Base-by-base conservation (phyloP, 2,797 vertebrate genomes). In the Anabacerthia variegaticeps region DNA sequence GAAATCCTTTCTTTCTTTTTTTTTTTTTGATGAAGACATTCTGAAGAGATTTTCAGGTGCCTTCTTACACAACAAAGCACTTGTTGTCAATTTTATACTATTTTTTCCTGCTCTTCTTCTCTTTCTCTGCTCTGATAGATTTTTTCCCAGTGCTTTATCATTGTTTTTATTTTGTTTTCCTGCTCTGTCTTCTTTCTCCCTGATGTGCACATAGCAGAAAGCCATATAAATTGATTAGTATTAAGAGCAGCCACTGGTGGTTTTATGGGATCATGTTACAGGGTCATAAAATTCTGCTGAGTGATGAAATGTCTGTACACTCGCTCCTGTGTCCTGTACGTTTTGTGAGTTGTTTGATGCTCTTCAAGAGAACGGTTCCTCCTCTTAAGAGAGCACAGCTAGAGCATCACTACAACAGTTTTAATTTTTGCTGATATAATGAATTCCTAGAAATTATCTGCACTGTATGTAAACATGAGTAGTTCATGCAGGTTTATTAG, bases 81-180 rank as follows among this genome's bases (percentile, higher is more conserved):
- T 15, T 65, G 15, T 15, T 82, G 12, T 28, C 2, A 16, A 18
- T 27, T 48, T 86, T 73, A 66, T 30, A 54, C 14, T 34, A 10
- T 26, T 56, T 84, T 77, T 61, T 21, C 21, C 2, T 58, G 69
- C 19, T 61, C 30, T 17, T 61, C 26, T 54, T 75, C 8, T 69
- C 54, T 56, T 66, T 66, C 27, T 76, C 69, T 52, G 4, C 21
- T 73, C 46, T 73, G 65, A 85, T 48, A 55, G 18, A 3, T 39
- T 55, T 58, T 65, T 73, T 43, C 18, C 17, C 8, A 36, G 5
- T 61, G 44, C 19, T 91, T 91, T 79, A 94, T 51, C 22, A 43
- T 41, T 85, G 43, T 24, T 93, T 93, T 94, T 91, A 76, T 89
- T 93, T 88, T 91, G 30, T 39, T 91, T 12, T 82, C 32, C 23